Conservation (phyloP, 1,140 invertebrate genomes). For the Drosophila obscura region DNA sequence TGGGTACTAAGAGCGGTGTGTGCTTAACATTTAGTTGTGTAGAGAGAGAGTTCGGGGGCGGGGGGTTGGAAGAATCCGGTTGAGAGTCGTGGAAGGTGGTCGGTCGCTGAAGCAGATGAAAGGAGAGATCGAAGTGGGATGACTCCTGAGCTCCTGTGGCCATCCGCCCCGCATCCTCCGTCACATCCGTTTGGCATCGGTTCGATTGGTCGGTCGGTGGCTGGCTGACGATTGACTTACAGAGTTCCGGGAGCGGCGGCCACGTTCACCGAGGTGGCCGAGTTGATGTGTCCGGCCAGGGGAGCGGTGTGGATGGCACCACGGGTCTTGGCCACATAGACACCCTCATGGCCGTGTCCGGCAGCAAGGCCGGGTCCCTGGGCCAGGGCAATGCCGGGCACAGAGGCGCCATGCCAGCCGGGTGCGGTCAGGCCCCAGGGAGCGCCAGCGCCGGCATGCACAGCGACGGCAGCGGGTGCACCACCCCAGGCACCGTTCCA, state of each 20-base stretch:
- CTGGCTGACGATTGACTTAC: constrained; percentile 41
- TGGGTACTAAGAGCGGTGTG: constrained; percentile 68
- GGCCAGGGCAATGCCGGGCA: constrained; percentile 76
- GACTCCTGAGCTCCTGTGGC: constrained; percentile 7
- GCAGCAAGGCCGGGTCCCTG: constrained; percentile 70
- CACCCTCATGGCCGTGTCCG: constrained; percentile 73
- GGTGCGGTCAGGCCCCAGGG: constrained; percentile 68
- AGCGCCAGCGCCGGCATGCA: constrained; percentile 48
- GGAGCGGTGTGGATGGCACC: constrained; percentile 85
- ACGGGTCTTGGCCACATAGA: constrained; percentile 85
- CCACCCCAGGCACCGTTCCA: constrained; percentile 59
- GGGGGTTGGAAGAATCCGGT: constrained; percentile 54
- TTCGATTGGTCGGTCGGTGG: neutral
- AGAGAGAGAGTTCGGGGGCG: constrained; percentile 37
- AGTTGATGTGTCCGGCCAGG: constrained; percentile 84
- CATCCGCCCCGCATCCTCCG: constrained; percentile 5
- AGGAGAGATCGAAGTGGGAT: constrained; percentile 27
- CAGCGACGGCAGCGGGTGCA: constrained; percentile 69
- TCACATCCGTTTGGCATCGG: constrained; percentile 64
- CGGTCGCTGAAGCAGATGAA: constrained; percentile 49
- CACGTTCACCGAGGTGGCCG: constrained; percentile 84
- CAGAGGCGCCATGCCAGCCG: constrained; percentile 63
- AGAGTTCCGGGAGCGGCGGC: constrained; percentile 85
- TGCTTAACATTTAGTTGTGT: constrained; percentile 69
- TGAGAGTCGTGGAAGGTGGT: constrained; percentile 42